Evolutionary conservation across 2,888 invertebrate genomes (phyloP), one percentile per base, ranked within the genome.

Genomic region (Drosophila subquinaria): DNA sequence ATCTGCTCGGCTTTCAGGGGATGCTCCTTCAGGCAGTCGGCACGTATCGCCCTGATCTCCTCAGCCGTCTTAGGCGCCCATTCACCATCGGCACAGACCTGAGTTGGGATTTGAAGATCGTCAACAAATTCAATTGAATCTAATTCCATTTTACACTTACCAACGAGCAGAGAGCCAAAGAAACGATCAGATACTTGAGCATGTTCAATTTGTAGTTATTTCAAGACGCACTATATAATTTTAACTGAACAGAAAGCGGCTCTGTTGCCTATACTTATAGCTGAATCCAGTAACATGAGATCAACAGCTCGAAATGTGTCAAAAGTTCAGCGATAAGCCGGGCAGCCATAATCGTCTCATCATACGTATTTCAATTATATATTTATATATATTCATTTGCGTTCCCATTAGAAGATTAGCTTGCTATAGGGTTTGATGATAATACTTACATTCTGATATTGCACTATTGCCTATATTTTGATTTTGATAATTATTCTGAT

Each of bases 31-130:
- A 91, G 51, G 57, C 92, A 92, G 36, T 90, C 88, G 0, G 62
- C 40, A 17, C 92, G 92, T 3, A 91, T 90, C 3, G 50, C 69
- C 62, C 83, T 90, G 42, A 92, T 81, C 61, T 92, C 82, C 1
- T 89, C 91, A 5, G 76, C 69, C 0, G 80, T 87, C 43, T 92
- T 92, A 3, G 89, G 74, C 3, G 50, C 76, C 91, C 91, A 92
- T n/a, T 90, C 85, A 9, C 62, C 90, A 30, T 91, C 87, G 56
- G 90, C 91, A 53, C 47, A 65, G 23, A 70, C 89, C 91, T 90
- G 53, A 15, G 3, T 33, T 35, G 8, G 8, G 3, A 43, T 17
- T 23, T 53, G 3, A 17, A 10, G 1, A 10, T 38, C 23, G 27
- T 17, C 10, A 23, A 13, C 8, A 11, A 2, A 2, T 48, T 13